A percentile compares a stretch with the other conserved stretches of the same genome.
phyloP scores from a whole-genome alignment of 1,140 invertebrate genomes.

The Nomia melanderi region DNA sequence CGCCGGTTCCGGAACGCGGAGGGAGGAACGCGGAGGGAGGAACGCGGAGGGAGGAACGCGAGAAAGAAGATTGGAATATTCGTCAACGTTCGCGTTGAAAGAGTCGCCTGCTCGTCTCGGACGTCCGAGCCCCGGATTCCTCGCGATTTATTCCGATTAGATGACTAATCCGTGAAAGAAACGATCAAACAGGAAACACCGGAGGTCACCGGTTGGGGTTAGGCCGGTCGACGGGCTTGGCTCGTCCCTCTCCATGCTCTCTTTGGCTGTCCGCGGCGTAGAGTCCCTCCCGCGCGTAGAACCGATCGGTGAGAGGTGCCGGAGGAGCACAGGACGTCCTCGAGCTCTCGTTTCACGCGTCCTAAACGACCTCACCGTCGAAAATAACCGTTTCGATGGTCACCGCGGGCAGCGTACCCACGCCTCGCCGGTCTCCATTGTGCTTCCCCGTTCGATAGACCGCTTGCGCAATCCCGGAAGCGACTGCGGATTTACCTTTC shows the following conservation, averaged over 20 bases:
- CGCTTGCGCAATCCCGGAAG: slow-evolving; percentile 48
- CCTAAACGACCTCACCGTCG: slow-evolving; percentile 76
- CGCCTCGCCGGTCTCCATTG: slow-evolving; percentile 37
- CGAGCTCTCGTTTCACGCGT: slow-evolving; percentile 76
- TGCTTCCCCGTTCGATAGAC: slow-evolving; percentile 23
- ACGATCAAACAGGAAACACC: slow-evolving; percentile 71
- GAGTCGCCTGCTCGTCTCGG: too few relatives aligned
- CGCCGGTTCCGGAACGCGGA: too few relatives aligned
- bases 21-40: too few relatives aligned
- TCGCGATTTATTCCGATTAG: slow-evolving; percentile 1
- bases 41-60: too few relatives aligned
- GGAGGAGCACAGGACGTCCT: slow-evolving; percentile 69
- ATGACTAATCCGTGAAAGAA: too few relatives aligned
- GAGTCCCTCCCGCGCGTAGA: slow-evolving; percentile 24
- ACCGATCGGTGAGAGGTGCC: slow-evolving; percentile 62
- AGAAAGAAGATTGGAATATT: too few relatives aligned
- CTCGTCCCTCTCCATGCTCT: background rate
- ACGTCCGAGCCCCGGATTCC: background rate
- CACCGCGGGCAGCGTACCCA: background rate
- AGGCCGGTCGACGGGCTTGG: slow-evolving; percentile 66
- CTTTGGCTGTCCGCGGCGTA: background rate
- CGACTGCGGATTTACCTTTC: background rate
- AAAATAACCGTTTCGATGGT: slow-evolving; percentile 76
- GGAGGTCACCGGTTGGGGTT: slow-evolving; percentile 68
- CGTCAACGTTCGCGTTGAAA: too few relatives aligned